Conservation (phyloP, 2,113 vertebrate species). For the Corythoichthys haematopterus region DNA sequence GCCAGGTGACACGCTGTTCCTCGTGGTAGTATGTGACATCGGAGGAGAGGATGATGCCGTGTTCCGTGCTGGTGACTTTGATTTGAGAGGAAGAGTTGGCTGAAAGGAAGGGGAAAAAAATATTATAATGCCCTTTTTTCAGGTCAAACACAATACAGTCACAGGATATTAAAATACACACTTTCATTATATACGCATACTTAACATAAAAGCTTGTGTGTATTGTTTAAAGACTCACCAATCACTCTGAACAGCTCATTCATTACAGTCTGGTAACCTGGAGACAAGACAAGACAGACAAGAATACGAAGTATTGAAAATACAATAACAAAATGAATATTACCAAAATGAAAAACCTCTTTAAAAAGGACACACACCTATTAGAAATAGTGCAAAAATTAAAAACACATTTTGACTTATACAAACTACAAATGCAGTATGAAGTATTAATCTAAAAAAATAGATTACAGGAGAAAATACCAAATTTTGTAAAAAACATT, state of each 20-base stretch:
- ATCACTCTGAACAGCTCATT: slow-evolving; percentile 90
- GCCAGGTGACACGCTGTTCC: slow-evolving; percentile 85
- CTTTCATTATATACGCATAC: background rate
- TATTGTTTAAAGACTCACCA: slow-evolving; percentile 75
- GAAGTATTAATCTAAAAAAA: too few species aligned
- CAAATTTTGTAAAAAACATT: too few species aligned
- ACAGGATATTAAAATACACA: background rate
- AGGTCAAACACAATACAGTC: too few species aligned
- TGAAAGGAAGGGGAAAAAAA: slow-evolving; percentile 36
- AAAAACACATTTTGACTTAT: too few species aligned
- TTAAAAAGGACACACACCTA: too few species aligned
- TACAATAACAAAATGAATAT: too few species aligned
- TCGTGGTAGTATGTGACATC: slow-evolving; percentile 82
- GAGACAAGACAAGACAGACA: background rate
- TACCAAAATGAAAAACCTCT: too few species aligned
- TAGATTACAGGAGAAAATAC: too few species aligned
- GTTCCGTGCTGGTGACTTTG: slow-evolving; percentile 86
- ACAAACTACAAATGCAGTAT: too few species aligned
- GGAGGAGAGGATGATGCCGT: slow-evolving; percentile 89
- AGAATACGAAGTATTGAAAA: background rate
- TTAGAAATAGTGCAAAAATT: too few species aligned
- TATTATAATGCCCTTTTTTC: too few species aligned
- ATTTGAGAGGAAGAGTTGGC: slow-evolving; percentile 86
- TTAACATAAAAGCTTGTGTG: background rate
- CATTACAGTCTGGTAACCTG: slow-evolving; percentile 92